phyloP scores from a whole-genome alignment of 1,140 invertebrate genomes.

The Stenopsyche tienmushanensis region DNA sequence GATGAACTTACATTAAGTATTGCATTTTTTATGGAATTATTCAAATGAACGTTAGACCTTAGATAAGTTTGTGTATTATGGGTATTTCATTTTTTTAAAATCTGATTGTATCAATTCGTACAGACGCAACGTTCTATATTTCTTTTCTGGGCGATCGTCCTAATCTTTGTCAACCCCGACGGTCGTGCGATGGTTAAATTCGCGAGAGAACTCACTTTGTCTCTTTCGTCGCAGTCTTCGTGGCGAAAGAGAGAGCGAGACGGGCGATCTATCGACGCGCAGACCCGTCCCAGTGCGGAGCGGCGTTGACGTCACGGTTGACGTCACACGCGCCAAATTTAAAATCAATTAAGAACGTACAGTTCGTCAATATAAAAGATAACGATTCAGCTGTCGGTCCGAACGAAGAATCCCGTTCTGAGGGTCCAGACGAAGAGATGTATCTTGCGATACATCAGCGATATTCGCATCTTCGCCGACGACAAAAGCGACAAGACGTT shows the following conservation, averaged over 20 bases:
- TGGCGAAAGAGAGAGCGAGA: constrained; percentile 5
- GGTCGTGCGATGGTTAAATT: neutral
- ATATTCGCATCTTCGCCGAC: no score
- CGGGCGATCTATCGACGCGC: constrained; percentile 15
- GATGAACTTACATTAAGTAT: no score
- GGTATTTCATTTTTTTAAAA: no score
- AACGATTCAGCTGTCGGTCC: neutral
- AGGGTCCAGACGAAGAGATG: no score
- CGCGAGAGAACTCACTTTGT: neutral
- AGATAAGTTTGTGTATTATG: no score
- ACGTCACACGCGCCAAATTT: constrained; percentile 58
- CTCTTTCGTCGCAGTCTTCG: neutral
- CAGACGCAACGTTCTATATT: no score
- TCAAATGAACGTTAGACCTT: no score
- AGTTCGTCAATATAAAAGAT: constrained; percentile 1
- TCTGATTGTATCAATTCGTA: no score
- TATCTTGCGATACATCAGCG: no score
- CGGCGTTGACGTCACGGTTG: constrained; percentile 49
- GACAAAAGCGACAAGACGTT: no score
- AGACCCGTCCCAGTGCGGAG: constrained; percentile 35
- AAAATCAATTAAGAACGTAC: constrained; percentile 44
- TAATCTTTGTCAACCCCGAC: neutral
- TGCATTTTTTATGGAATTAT: no score
- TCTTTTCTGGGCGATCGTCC: neutral
- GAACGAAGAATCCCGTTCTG: neutral